Evolutionary conservation across 1,140 invertebrate genomes (phyloP), one percentile per base, ranked within the genome.

Genomic region (Drosophila pachea): DNA sequence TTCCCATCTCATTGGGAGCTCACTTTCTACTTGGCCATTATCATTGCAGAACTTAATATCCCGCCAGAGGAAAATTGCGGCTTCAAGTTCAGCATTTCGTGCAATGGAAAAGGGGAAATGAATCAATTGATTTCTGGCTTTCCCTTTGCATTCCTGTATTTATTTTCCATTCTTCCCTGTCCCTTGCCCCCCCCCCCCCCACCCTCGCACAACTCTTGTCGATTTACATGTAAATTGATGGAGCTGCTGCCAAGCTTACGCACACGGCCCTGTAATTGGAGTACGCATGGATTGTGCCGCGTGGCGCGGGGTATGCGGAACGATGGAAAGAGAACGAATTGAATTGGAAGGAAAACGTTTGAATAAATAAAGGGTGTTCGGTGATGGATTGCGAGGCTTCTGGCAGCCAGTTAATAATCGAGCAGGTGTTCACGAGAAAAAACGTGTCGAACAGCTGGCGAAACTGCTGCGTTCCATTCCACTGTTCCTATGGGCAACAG

Each of bases 151-250:
- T 33, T 49, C 54, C 35, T 22, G 11, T 47, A 29, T 43, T 6
- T 49, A 35, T 38, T 40, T 49, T 49, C 4, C 16, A 54, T 47
- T 64, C n/a, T 33, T 45, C 43, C 43, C 4, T 59, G 14, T 43
- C 55, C 56, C 49, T 52, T 60, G 58, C 35, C 61, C 38, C 22
- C 29, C 50, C 22, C 14, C 49, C 38, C n/a, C n/a, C n/a, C n/a
- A n/a, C n/a, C n/a, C n/a, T n/a, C n/a, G n/a, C n/a, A n/a, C 35
- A 36, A n/a, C 16, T 58, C 63, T 59, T 69, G 79, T 65, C 67
- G 56, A 76, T 70, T 78, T 72, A 74, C 58, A 78, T 79, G 68
- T 58, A 68, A 78, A 78, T 78, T 79, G 64, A 72, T 68, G 68
- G 59, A 55, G 55, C 62, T 56, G 55, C 62, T 56, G 61, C 58